Base-by-base conservation (phyloP, 2,113 vertebrate genomes). In the Trachemys scripta region DNA sequence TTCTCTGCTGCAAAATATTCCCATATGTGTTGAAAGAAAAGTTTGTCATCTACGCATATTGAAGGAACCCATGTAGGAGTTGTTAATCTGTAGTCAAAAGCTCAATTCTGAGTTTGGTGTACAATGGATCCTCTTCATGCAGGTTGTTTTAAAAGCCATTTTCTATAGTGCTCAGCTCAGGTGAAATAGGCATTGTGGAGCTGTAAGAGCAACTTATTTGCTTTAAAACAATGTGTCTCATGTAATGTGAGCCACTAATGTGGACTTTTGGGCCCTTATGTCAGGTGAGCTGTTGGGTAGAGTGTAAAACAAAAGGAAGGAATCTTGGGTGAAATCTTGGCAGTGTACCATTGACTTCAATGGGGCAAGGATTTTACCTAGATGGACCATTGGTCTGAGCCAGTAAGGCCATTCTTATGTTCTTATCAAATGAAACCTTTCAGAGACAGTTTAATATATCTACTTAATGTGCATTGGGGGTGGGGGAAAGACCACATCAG, bases 161-260 rank as follows among this genome's bases (percentile, higher is more conserved):
- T 25, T 9, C 24, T n/a, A 3, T 90, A 84, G 72, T 45, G 10
- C 4, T 91, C 17, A 38, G 19, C 16, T 69, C 31, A 19, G 1
- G n/a, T 9, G 4, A 91, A 90, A 80, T 1, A 0, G 0, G 82
- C 79, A 4, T 14, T 93, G 54, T 59, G 11, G 47, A 0, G 0
- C 31, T 78, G 5, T 79, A 81, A 14, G 35, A 69, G 89, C 65
- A 31, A 45, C 72, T 65, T n/a, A 65, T 65, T 35, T 65, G 62
- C 7, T 65, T 65, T 65, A 38, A 38, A 72, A 72, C 8, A 22
- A 22, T 22, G 1, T 29, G 3, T 29, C 10, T 56, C 51, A 78
- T 79, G 3, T 11, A 75, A 7, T 35, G 56, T 72, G 17, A 72
- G n/a, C 38, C 59, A 42, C 4, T 50, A 45, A 89, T 19, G 25